Conservation (phyloP, 2,888 invertebrate genomes). For the Epiblema foenella region DNA sequence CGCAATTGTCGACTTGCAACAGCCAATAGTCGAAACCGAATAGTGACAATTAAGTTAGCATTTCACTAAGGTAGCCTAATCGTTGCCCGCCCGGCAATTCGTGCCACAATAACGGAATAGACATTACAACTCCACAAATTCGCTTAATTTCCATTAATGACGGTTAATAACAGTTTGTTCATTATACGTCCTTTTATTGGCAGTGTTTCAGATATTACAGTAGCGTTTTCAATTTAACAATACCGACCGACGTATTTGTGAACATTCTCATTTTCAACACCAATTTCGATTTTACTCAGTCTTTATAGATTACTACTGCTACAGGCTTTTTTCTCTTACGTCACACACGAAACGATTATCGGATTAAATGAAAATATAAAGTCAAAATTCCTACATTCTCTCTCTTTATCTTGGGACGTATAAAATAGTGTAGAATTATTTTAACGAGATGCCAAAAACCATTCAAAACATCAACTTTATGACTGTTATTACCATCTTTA, state of each 20-base stretch:
- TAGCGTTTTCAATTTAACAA: constrained; percentile 57
- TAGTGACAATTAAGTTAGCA: constrained; percentile 75
- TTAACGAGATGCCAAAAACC: constrained; percentile 16
- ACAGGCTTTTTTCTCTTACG: neutral
- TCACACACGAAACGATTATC: constrained; percentile 6
- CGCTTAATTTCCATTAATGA: constrained; percentile 66
- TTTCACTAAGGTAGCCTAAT: constrained; percentile 68
- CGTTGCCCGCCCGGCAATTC: constrained; percentile 58
- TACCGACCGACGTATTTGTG: constrained; percentile 22
- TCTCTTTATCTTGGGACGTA: neutral
- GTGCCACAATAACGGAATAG: constrained; percentile 64
- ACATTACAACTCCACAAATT: constrained; percentile 67
- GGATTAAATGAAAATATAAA: neutral
- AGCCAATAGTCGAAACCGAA: constrained; percentile 54
- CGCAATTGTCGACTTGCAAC: neutral
- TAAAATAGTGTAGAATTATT: constrained; percentile 2
- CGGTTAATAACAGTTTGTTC: constrained; percentile 65
- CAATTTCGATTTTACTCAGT: constrained; percentile 8
- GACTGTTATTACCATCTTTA: constrained; percentile 34
- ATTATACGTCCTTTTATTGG: constrained; percentile 63
- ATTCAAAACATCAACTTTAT: constrained; percentile 23
- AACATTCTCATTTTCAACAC: constrained; percentile 9
- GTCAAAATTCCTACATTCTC: neutral
- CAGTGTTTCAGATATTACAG: constrained; percentile 54
- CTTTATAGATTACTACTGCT: neutral